phyloP scores from a whole-genome alignment of 2,888 invertebrate genomes.

The Hedya salicella region DNA sequence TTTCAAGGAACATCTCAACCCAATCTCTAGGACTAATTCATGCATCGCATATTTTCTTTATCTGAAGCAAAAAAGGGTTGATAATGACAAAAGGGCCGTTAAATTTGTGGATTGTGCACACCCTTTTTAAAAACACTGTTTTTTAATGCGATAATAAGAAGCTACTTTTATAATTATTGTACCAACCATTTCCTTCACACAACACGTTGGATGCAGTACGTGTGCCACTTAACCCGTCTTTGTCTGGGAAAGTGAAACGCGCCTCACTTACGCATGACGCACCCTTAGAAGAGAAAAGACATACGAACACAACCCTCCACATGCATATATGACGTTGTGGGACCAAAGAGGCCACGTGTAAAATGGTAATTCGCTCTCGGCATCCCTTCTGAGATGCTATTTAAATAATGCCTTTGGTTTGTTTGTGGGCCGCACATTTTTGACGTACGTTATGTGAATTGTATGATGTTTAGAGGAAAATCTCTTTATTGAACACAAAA shows the following conservation, averaged over 20 bases:
- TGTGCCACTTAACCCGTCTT: slow-evolving; percentile 27
- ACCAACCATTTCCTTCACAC: background rate
- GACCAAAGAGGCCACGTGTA: slow-evolving; percentile 8
- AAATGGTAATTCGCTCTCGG: slow-evolving; percentile 37
- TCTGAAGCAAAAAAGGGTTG: too few species aligned
- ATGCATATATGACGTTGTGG: background rate
- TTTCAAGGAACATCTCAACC: too few species aligned
- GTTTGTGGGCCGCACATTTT: slow-evolving; percentile 32
- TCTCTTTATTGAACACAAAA: background rate
- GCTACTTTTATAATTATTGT: background rate
- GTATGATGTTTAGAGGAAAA: slow-evolving; percentile 16
- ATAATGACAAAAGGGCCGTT: too few species aligned
- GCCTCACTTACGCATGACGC: slow-evolving; percentile 17
- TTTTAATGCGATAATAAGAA: background rate
- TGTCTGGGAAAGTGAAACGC: slow-evolving; percentile 33
- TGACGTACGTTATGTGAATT: slow-evolving; percentile 24
- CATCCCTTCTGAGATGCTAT: slow-evolving; percentile 37
- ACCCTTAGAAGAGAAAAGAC: background rate
- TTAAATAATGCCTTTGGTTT: slow-evolving; percentile 37
- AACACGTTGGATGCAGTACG: slow-evolving; percentile 22
- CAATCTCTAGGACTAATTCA: too few species aligned
- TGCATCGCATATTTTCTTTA: too few species aligned
- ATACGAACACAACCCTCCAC: background rate
- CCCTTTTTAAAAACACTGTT: background rate
- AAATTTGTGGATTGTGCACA: background rate